Base-by-base conservation (phyloP, 2,113 vertebrate genomes). In the Lophius piscatorius region DNA sequence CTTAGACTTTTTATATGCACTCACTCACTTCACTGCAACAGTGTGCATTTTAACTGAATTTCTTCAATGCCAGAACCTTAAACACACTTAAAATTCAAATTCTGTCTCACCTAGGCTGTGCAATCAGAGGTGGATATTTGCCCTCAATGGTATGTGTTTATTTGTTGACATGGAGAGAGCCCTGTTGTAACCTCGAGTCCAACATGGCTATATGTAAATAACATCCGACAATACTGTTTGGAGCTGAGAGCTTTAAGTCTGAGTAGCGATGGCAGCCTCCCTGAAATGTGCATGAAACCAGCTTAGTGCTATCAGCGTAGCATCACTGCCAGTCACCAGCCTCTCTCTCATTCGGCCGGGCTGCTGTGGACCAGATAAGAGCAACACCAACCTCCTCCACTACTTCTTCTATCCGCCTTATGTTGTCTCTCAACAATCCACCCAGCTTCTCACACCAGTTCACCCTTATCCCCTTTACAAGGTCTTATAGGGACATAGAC, bases 281-380 rank as follows among this genome's bases (percentile, higher is more conserved):
- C 79, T 84, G 82, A 85, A 86, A 88, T 83, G 86, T 84, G 82
- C 86, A 85, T 90, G 88, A 88, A 90, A 90, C 84, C 74, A 55
- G 86, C 82, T 88, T 88, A 83, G 78, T 21, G 62, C 63, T 88
- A 89, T 90, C 89, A 67, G 72, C 44, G 47, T 54, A 60, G 70
- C 84, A 90, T 90, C 89, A 75, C 48, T 63, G 65, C 70, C 87
- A 83, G 81, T 85, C 87, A 87, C 87, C 88, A 83, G 66, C 76
- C 73, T 70, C 74, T 74, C 64, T 80, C 77, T 82, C 78, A 80
- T 82, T 81, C 85, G 71, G 82, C 79, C 59, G 60, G 78, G 83
- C 86, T 85, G 84, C 83, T 84, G 73, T 48, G 70, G 75, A 67
- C 76, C 78, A 87, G 88, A 88, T 90, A 88, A 90, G 85, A 87